Conservation (phyloP, 2,797 vertebrate species). For the Epinephelus malabaricus region DNA sequence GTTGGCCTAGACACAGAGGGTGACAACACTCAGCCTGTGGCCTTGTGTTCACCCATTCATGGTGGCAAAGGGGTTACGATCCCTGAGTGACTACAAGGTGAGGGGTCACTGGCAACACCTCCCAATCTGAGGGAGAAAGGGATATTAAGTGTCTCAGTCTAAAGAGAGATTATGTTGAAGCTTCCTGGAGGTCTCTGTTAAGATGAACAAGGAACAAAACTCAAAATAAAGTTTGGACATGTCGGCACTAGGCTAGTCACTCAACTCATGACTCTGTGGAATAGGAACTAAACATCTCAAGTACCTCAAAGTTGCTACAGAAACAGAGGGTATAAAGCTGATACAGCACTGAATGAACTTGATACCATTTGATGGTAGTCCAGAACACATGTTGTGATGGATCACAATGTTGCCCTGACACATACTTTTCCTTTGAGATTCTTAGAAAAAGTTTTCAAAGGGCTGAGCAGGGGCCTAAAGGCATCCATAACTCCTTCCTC, state of each 20-base stretch:
- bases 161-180: slow-evolving; percentile 49
- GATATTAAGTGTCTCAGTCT: slow-evolving; percentile 56
- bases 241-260: neutral
- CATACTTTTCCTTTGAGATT: slow-evolving; percentile 47
- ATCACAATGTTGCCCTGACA: slow-evolving; percentile 47
- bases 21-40: slow-evolving; percentile 72
- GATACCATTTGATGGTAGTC: slow-evolving; percentile 8
- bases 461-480: slow-evolving; percentile 27
- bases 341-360: neutral
- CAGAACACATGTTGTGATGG: slow-evolving; percentile 33
- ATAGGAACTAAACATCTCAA: neutral
- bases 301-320: neutral
- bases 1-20: slow-evolving; percentile 60
- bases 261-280: slow-evolving; percentile 4
- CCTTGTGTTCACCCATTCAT: slow-evolving; percentile 75
- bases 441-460: slow-evolving; percentile 34
- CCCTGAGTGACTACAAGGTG: slow-evolving; percentile 68
- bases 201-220: slow-evolving; percentile 11
- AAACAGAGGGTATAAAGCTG: neutral
- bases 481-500: slow-evolving; percentile 23
- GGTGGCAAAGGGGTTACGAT: slow-evolving; percentile 70
- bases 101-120: slow-evolving; percentile 71
- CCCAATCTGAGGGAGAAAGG: slow-evolving; percentile 51
- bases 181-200: slow-evolving; percentile 26
- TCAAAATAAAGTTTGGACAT: slow-evolving; percentile 6